These are phyloP conservation scores for Hesperia comma DNA, from an alignment of 2,888 invertebrate species.

Conservation along the genomic window DNA sequence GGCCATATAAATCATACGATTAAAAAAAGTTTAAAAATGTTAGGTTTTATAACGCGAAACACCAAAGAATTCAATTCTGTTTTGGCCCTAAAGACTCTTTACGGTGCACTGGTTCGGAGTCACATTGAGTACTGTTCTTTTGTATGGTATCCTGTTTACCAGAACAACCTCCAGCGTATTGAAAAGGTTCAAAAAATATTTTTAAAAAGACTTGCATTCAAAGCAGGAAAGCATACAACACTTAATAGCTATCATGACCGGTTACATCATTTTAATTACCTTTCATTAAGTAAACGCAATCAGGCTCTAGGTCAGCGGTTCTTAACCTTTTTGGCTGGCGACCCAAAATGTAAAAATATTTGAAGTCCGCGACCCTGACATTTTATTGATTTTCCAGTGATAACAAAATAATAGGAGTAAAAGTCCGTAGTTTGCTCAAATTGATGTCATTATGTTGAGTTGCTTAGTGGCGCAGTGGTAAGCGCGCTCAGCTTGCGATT, in stretches of 20 bases:
- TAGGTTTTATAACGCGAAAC: constrained; percentile 11
- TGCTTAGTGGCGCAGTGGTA: too few relatives aligned
- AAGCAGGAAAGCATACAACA: neutral
- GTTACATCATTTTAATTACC: neutral
- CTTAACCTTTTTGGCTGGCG: too few relatives aligned
- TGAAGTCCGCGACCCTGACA: too few relatives aligned
- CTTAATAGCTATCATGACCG: neutral
- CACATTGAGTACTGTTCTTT: constrained; percentile 10
- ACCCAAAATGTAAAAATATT: too few relatives aligned
- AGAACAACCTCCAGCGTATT: constrained; percentile 13
- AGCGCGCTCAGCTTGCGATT: too few relatives aligned
- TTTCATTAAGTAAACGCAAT: constrained; percentile 1
- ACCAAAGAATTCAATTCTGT: constrained; percentile 13
- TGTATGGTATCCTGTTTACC: constrained; percentile 3
- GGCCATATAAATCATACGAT: constrained; percentile 3
- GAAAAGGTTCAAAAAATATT: constrained; percentile 9
- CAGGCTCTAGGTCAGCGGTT: too few relatives aligned
- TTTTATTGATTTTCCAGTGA: too few relatives aligned
- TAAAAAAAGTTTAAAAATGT: constrained; percentile 17
- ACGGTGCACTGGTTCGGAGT: constrained; percentile 6
- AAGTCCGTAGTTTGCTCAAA: too few relatives aligned
- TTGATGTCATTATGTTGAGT: too few relatives aligned
- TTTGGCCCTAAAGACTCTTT: constrained; percentile 6
- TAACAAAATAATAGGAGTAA: too few relatives aligned
- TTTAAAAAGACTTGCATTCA: neutral